Evolutionary conservation across 2,797 vertebrate genomes (phyloP), one percentile per base, ranked within the genome.

Genomic region (Arnoldichthys spilopterus): DNA sequence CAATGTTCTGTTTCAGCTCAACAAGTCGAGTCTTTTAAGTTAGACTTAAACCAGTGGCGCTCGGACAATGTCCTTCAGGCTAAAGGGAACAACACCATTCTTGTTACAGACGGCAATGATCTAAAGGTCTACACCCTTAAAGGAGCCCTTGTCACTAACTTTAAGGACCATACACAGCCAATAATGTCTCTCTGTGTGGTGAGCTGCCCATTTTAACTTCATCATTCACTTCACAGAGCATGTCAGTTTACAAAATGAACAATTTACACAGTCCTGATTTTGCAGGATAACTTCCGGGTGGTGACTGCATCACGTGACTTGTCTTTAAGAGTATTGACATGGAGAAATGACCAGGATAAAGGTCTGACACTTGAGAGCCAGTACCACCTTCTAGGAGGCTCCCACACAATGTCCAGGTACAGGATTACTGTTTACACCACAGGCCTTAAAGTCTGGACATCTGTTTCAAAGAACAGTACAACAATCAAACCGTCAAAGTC

Each of bases 111-210:
- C 1, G 84, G 79, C n/a, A 77, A 53, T 28, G 70, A 88, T 49
- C 88, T 94, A 43, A 90, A 87, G 83, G 87, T 92, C 2, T 90
- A 87, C 82, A 94, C 92, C 54, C 83, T 95, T 68, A 93, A 91
- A 74, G 95, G 95, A 79, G 84, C 73, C 40, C 81, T 91, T 51
- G 80, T 96, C 34, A 89, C 92, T 2, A 77, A 61, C 85, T 96
- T 96, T 87, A 88, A 91, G 83, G 95, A 97, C 78, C 96, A 97
- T 74, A 89, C 77, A 0, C 79, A 86, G 84, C 89, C 92, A 20
- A 94, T 94, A 74, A 81, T 90, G 0, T 92, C 95, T n/a, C 37
- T 93, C 75, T 93, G 91, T 87, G 93, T 96, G 95, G 96, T 96
- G 88, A 87, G 90, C 22, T 67, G 16, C 59, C 20, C 40, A 53